A percentile compares a stretch with the other conserved stretches of the same genome.
phyloP scores from a whole-genome alignment of 2,113 vertebrate species.

The Symphodus melops region DNA sequence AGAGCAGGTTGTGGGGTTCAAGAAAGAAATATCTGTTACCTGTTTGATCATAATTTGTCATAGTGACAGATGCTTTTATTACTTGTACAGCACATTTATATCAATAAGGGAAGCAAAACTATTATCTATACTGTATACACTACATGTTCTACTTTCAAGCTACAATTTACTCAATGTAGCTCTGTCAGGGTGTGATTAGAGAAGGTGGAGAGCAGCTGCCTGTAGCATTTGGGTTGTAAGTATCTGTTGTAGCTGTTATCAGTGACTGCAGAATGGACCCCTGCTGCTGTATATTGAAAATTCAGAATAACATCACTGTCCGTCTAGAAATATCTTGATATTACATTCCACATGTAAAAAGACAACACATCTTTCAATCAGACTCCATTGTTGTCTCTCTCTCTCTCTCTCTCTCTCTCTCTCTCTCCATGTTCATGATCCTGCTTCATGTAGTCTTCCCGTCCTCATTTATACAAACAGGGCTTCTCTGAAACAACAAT shows the following conservation, averaged over 20 bases:
- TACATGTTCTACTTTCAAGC: not conserved
- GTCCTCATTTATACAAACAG: not conserved
- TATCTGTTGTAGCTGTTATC: not conserved
- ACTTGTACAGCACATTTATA: not conserved
- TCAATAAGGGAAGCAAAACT: not conserved
- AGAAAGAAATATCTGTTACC: too few species aligned
- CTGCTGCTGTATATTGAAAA: conserved; percentile 18
- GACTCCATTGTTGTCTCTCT: too few species aligned
- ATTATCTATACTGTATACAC: not conserved
- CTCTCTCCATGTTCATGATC: conserved; percentile 1
- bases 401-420: too few species aligned
- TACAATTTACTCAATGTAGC: conserved; percentile 4
- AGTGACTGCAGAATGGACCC: not conserved
- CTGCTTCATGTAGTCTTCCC: conserved; percentile 21
- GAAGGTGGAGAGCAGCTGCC: not conserved
- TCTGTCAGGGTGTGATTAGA: not conserved
- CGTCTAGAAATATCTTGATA: not conserved
- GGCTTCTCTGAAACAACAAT: conserved; percentile 10
- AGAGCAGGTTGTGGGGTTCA: not conserved
- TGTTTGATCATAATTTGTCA: too few species aligned
- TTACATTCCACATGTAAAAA: conserved; percentile 27
- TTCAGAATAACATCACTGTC: not conserved
- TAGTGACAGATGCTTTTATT: not conserved
- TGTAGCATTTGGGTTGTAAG: not conserved
- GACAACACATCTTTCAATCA: conserved; percentile 2